These are phyloP conservation scores for Oligia latruncula DNA, from an alignment of 2,888 invertebrate genomes.

Conservation along the genomic window DNA sequence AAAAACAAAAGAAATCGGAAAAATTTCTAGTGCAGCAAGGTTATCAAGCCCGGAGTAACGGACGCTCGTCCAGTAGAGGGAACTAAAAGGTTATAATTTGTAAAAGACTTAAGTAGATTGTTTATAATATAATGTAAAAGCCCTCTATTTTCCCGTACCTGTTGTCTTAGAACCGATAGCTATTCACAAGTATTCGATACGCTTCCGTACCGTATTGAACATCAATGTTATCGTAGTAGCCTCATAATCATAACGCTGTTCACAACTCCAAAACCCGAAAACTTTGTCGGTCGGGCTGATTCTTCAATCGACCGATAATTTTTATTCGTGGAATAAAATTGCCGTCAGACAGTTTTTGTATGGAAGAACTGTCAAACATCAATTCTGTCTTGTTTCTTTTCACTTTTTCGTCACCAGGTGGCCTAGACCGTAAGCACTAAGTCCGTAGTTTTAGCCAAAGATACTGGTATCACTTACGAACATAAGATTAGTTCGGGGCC, in stretches of 20 bases:
- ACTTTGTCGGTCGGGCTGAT: no score
- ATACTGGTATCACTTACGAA: neutral
- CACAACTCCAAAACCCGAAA: no score
- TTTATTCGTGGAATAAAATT: no score
- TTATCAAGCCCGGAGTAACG: neutral
- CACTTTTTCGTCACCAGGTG: neutral
- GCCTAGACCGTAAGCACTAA: no score
- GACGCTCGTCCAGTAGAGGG: neutral
- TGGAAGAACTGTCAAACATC: neutral
- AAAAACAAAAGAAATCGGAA: conserved; percentile 15
- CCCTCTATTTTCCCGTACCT: neutral
- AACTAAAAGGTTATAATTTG: neutral
- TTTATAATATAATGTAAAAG: neutral
- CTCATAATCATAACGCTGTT: no score
- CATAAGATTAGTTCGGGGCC: neutral
- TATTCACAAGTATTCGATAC: no score
- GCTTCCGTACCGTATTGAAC: no score
- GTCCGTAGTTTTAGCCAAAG: neutral
- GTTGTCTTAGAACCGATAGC: neutral
- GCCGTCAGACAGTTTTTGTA: no score
- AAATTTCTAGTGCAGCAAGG: neutral
- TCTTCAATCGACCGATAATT: no score
- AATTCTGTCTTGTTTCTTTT: neutral
- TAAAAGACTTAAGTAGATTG: no score
- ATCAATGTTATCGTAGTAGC: no score